Percentiles rank a stretch among this genome's conserved stretches.
Evolutionary conservation across 2,113 vertebrate species (phyloP).

Genomic region (Aspiorhynchus laticeps): DNA sequence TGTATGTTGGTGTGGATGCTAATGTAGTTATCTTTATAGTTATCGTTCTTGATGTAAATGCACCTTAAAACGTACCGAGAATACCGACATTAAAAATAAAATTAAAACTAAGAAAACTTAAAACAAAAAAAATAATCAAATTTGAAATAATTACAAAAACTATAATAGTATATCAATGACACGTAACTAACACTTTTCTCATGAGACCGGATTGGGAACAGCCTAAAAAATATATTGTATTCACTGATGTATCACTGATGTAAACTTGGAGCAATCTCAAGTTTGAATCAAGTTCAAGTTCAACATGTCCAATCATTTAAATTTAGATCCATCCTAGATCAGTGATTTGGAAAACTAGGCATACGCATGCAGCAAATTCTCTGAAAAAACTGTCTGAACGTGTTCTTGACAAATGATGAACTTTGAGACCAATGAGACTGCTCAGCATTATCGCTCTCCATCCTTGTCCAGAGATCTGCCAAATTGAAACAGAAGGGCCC

Average conservation of each 20-base stretch:
- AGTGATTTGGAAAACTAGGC: background rate
- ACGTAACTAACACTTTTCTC: background rate
- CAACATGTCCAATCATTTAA: background rate
- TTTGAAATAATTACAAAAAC: background rate
- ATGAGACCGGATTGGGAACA: background rate
- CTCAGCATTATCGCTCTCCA: background rate
- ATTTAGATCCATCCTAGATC: background rate
- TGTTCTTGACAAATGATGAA: conserved; percentile 5
- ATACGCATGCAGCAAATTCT: background rate
- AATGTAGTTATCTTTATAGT: too few relatives aligned
- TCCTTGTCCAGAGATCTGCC: conserved; percentile 16
- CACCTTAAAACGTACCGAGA: too few relatives aligned
- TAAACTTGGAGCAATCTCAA: background rate
- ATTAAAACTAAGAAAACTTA: background rate
- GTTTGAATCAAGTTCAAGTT: background rate
- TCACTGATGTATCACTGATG: background rate
- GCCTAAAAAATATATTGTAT: background rate
- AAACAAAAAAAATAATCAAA: background rate
- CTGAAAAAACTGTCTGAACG: background rate
- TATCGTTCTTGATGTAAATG: too few relatives aligned
- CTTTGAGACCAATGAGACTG: background rate
- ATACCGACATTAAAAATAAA: background rate
- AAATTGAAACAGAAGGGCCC: conserved; percentile 31
- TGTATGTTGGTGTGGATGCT: too few relatives aligned
- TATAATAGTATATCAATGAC: background rate